phyloP scores from a whole-genome alignment of 2,113 vertebrate genomes.

The Oncorhynchus gorbuscha region DNA sequence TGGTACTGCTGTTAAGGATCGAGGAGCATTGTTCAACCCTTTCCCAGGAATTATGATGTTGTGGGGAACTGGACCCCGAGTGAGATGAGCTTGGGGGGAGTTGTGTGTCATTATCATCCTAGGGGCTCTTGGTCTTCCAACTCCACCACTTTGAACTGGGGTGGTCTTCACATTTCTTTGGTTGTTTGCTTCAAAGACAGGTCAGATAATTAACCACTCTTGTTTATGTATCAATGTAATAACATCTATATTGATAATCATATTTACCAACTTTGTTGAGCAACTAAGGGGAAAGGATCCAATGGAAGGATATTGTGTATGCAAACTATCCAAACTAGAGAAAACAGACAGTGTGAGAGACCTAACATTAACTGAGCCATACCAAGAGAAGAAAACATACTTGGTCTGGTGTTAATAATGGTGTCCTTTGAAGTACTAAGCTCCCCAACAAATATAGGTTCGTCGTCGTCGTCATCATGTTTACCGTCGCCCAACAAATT shows the following conservation, averaged over 20 bases:
- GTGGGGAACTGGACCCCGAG: conserved; percentile 60
- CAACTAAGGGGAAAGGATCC: no score
- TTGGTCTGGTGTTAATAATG: conserved; percentile 68
- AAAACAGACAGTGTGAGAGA: no score
- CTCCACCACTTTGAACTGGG: conserved; percentile 24
- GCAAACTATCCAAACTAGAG: neutral
- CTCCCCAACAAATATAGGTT: conserved; percentile 95
- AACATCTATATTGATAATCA: neutral
- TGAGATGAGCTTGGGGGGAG: conserved; percentile 42
- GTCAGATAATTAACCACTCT: conserved; percentile 8
- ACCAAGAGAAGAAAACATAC: conserved; percentile 21
- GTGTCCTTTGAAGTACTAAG: conserved; percentile 83
- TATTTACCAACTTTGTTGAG: neutral
- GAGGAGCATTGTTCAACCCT: conserved; percentile 56
- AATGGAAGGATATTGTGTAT: neutral
- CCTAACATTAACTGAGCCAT: neutral
- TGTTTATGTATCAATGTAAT: neutral
- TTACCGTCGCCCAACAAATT: conserved; percentile 77
- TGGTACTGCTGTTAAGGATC: conserved; percentile 65
- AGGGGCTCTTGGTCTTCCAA: conserved; percentile 20
- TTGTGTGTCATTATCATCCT: neutral
- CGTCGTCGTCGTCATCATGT: conserved; percentile 78
- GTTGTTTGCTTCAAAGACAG: conserved; percentile 48
- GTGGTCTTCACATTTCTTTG: conserved; percentile 40
- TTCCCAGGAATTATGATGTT: conserved; percentile 61